Percentiles rank a stretch among this genome's conserved stretches.
Evolutionary conservation across 2,113 vertebrate species (phyloP).

Genomic region (Entomyzon cyanotis): DNA sequence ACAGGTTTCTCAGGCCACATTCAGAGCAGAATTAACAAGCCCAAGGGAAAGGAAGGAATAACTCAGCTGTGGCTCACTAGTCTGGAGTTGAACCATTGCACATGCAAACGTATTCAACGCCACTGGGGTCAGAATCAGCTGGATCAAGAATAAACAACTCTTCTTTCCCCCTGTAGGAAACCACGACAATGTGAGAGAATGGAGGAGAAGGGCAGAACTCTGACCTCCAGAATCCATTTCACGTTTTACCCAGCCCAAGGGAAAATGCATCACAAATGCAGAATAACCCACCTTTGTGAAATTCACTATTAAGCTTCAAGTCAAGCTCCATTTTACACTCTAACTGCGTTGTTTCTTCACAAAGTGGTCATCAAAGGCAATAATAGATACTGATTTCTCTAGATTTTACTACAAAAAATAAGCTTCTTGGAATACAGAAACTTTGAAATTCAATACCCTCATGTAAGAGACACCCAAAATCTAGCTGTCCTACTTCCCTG

Average conservation of each 20-base stretch:
- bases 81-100: neutral
- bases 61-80: rapidly evolving
- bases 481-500: neutral
- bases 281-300: neutral
- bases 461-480: neutral
- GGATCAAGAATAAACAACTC: neutral
- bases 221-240: neutral
- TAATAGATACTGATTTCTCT: neutral
- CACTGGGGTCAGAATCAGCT: neutral
- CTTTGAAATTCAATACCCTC: neutral
- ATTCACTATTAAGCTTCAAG: neutral
- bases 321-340: neutral
- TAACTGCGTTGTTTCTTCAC: neutral
- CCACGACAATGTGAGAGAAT: rapidly evolving
- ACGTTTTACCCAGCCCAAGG: neutral
- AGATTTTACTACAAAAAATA: neutral
- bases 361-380: neutral
- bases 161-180: rapidly evolving
- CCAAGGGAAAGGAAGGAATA: neutral
- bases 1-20: neutral
- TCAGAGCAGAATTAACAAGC: neutral
- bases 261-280: rapidly evolving
- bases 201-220: neutral
- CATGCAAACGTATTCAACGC: neutral
- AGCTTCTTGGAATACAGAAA: neutral